Evolutionary conservation across 1,140 invertebrate species (phyloP).

Genomic region (Polyergus mexicanus): DNA sequence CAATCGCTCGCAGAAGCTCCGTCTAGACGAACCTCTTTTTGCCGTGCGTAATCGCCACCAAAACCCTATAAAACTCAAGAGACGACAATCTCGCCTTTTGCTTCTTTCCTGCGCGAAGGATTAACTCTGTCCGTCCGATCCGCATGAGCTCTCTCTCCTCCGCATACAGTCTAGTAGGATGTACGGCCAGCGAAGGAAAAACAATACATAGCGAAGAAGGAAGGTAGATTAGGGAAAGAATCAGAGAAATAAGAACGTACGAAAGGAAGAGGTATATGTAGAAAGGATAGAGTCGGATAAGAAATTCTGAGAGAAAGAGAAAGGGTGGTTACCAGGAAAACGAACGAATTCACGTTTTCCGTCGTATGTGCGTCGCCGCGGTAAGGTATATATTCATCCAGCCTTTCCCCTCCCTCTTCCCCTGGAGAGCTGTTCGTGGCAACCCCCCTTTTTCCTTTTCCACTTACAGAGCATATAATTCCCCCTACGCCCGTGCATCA

Average conservation of each 20-base stretch:
- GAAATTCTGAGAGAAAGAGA: slow-evolving; percentile 8
- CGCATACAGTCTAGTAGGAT: background rate
- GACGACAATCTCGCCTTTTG: slow-evolving; percentile 70
- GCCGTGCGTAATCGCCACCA: slow-evolving; percentile 70
- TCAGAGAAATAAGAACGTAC: slow-evolving; percentile 8
- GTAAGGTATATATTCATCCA: slow-evolving; percentile 71
- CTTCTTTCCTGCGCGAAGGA: slow-evolving; percentile 72
- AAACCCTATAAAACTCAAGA: slow-evolving; percentile 73
- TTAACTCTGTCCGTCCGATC: slow-evolving; percentile 69
- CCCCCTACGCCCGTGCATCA: slow-evolving; percentile 80
- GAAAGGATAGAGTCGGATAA: background rate
- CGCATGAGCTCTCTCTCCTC: slow-evolving; percentile 54
- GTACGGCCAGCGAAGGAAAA: background rate
- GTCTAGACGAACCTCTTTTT: slow-evolving; percentile 42
- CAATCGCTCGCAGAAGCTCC: slow-evolving; percentile 60
- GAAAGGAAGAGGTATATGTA: slow-evolving; percentile 7
- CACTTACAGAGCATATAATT: slow-evolving; percentile 80
- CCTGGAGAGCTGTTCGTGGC: slow-evolving; percentile 69
- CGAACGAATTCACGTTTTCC: slow-evolving; percentile 58
- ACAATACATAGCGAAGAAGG: background rate
- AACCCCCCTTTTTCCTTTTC: slow-evolving; percentile 76
- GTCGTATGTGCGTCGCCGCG: slow-evolving; percentile 61
- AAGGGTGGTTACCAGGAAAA: slow-evolving; percentile 23
- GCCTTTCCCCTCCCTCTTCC: slow-evolving; percentile 12
- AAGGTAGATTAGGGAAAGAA: slow-evolving; percentile 14